A percentile compares a stretch with the other conserved stretches of the same genome.
Conservation (phyloP, 2,888 invertebrate species). For the Sarcophaga subvicina region DNA sequence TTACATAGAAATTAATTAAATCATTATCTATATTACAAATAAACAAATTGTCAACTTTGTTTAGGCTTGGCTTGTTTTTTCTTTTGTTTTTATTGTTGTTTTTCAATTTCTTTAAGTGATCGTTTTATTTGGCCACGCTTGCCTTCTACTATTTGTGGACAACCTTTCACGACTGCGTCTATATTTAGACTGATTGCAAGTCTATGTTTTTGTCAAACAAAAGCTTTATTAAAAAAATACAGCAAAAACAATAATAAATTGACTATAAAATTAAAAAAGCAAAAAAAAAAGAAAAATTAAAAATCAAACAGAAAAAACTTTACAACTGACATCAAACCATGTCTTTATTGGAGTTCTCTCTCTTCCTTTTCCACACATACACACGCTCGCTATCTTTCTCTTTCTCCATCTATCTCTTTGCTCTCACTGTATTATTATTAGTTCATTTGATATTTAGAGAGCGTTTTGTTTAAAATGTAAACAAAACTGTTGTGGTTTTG, state of each 20-base stretch:
- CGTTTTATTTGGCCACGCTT: background rate
- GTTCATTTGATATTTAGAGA: background rate
- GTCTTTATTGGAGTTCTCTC: slow-evolving; percentile 24
- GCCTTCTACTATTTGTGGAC: background rate
- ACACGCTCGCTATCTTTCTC: background rate
- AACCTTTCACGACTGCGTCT: slow-evolving; percentile 74
- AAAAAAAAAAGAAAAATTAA: no score
- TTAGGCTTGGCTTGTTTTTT: slow-evolving; percentile 7
- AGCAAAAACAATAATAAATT: background rate
- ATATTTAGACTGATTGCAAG: slow-evolving; percentile 74
- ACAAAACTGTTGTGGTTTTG: background rate
- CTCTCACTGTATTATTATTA: background rate
- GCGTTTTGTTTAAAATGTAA: background rate
- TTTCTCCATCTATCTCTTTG: background rate
- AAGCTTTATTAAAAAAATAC: slow-evolving; percentile 54
- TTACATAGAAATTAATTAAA: slow-evolving; percentile 6
- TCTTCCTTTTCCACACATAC: background rate
- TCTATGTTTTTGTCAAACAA: slow-evolving; percentile 58
- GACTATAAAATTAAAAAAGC: background rate
- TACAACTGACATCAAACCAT: slow-evolving; percentile 12
- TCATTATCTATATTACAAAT: background rate
- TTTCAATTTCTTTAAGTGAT: background rate
- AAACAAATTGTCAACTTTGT: slow-evolving; percentile 37
- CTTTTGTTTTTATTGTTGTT: background rate
- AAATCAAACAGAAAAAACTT: slow-evolving; percentile 12